A percentile compares a stretch with the other conserved stretches of the same genome.
phyloP scores from a whole-genome alignment of 2,888 invertebrate species.

The Cryptus viduatorius region DNA sequence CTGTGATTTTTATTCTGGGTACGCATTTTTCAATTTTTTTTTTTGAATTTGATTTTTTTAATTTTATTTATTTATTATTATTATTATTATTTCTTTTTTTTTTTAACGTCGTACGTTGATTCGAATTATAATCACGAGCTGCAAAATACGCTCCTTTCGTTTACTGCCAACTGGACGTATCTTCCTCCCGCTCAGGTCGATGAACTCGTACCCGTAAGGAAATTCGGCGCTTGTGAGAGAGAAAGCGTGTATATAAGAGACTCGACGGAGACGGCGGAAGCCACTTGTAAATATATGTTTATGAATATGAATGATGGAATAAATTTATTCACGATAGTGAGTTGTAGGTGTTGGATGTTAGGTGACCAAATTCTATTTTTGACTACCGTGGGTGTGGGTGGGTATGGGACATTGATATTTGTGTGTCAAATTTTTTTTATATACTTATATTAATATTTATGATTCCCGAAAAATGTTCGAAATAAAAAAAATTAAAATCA shows the following conservation, averaged over 20 bases:
- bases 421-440: background rate
- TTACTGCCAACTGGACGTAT: slow-evolving; percentile 47
- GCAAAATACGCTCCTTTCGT: slow-evolving; percentile 42
- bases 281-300: slow-evolving; percentile 49
- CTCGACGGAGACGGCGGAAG: slow-evolving; percentile 60
- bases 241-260: slow-evolving; percentile 6
- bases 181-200: slow-evolving; percentile 53
- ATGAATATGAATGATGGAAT: slow-evolving; percentile 52
- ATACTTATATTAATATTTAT: background rate
- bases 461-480: background rate
- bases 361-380: slow-evolving; percentile 4
- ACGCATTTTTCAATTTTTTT: background rate
- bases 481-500: background rate
- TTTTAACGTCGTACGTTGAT: background rate
- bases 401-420: background rate
- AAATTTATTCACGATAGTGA: slow-evolving; percentile 33
- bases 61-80: too few species aligned
- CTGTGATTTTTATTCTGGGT: background rate
- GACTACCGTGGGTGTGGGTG: background rate
- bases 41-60: background rate
- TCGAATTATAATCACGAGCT: background rate
- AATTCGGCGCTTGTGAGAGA: background rate
- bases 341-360: slow-evolving; percentile 30
- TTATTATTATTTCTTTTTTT: background rate
- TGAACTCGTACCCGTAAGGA: slow-evolving; percentile 45